These are phyloP conservation scores for Xestia ashworthii DNA, from an alignment of 2,888 invertebrate genomes.

Conservation along the genomic window DNA sequence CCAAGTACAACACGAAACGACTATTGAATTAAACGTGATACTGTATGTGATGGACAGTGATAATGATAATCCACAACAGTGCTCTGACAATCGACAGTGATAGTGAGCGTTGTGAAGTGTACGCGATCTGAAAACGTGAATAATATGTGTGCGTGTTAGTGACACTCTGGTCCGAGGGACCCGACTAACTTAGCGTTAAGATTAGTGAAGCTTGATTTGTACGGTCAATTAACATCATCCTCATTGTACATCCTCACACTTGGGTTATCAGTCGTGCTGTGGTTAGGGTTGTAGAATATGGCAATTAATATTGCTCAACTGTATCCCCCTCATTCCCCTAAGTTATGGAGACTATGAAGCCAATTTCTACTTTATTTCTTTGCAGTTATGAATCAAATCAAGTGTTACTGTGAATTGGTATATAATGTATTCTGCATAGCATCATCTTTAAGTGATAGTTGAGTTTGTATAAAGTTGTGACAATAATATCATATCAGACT, in stretches of 20 bases:
- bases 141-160: slow-evolving; percentile 49
- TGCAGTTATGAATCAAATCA: slow-evolving; percentile 16
- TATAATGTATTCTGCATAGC: slow-evolving; percentile 31
- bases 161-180: slow-evolving; percentile 53
- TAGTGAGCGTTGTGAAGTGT: slow-evolving; percentile 60
- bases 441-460: slow-evolving; percentile 59
- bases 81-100: slow-evolving; percentile 59
- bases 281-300: slow-evolving; percentile 49
- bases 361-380: slow-evolving; percentile 31
- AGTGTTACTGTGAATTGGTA: slow-evolving; percentile 22
- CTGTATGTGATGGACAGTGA: slow-evolving; percentile 59
- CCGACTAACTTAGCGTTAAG: slow-evolving; percentile 44
- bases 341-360: slow-evolving; percentile 35
- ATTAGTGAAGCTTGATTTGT: slow-evolving; percentile 49
- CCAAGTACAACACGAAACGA: slow-evolving; percentile 56
- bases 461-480: slow-evolving; percentile 69
- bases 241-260: slow-evolving; percentile 59
- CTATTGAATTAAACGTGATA: background rate
- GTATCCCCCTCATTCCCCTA: slow-evolving; percentile 45
- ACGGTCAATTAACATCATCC: slow-evolving; percentile 65
- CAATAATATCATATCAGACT: slow-evolving; percentile 78
- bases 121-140: slow-evolving; percentile 68
- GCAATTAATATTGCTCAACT: slow-evolving; percentile 59
- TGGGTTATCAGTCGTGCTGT: slow-evolving; percentile 47
- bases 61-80: slow-evolving; percentile 69